Evolutionary conservation across 2,113 vertebrate genomes (phyloP).

Genomic region (Pristiophorus japonicus): DNA sequence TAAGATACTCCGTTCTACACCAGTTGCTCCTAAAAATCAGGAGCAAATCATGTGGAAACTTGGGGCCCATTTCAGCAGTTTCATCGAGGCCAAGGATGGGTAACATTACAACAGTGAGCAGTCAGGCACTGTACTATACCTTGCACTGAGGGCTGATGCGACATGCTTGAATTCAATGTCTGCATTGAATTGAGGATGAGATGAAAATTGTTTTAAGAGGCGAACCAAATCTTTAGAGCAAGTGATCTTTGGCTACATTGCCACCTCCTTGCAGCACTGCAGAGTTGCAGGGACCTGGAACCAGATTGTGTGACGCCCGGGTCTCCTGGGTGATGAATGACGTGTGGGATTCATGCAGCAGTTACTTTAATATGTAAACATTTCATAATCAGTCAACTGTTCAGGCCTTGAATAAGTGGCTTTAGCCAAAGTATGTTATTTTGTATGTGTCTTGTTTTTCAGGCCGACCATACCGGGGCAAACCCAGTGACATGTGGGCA

Average conservation of each 20-base stretch:
- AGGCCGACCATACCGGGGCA: constrained; percentile 93
- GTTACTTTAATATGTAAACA: not conserved
- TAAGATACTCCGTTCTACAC: too few species aligned
- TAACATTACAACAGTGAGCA: not conserved
- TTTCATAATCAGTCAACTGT: not conserved
- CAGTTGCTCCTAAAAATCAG: too few species aligned
- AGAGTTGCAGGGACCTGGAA: not conserved
- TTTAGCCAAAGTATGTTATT: not conserved
- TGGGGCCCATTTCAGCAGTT: not conserved
- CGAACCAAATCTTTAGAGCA: not conserved
- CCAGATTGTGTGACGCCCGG: not conserved
- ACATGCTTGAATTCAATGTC: not conserved
- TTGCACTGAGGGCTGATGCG: not conserved
- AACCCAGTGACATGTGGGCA: constrained; percentile 99
- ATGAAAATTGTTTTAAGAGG: not conserved
- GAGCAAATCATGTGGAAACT: too few species aligned
- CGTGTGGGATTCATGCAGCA: not conserved
- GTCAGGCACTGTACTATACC: not conserved
- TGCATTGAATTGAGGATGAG: not conserved
- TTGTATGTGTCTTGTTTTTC: constrained; percentile 31
- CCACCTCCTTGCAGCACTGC: not conserved
- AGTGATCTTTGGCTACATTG: not conserved
- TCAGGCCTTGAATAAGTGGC: not conserved
- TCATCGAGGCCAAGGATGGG: not conserved
- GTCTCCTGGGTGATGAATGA: not conserved